phyloP scores from a whole-genome alignment of 2,888 invertebrate species.

The Mythimna albipuncta region DNA sequence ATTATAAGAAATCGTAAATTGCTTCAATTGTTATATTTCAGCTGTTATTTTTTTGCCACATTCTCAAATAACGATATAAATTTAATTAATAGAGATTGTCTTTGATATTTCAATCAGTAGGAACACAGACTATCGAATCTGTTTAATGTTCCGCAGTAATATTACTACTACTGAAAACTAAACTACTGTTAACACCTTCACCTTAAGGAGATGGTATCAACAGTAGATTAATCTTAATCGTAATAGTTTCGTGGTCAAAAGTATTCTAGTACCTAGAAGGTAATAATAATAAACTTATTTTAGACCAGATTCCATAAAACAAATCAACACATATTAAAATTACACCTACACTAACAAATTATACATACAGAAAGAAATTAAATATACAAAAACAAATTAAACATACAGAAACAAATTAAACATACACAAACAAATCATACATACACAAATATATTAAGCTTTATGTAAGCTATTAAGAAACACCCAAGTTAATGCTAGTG shows the following conservation, averaged over 20 bases:
- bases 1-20: neutral
- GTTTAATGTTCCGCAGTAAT: constrained; percentile 23
- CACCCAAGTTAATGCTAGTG: no score
- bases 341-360: no score
- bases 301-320: no score
- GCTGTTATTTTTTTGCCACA: constrained; percentile 1
- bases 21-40: neutral
- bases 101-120: constrained; percentile 45
- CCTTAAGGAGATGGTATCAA: constrained; percentile 43
- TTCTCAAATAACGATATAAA: constrained; percentile 16
- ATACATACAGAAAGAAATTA: no score
- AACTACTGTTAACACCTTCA: constrained; percentile 34
- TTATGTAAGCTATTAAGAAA: neutral
- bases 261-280: neutral
- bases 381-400: no score
- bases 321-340: no score
- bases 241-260: constrained; percentile 24
- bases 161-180: constrained; percentile 31
- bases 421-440: no score
- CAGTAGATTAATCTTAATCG: constrained; percentile 30
- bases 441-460: neutral
- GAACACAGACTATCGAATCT: constrained; percentile 16
- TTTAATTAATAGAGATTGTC: constrained; percentile 13
- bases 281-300: no score
- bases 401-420: no score